Evolutionary conservation across 2,113 vertebrate genomes (phyloP), one percentile per base, ranked within the genome.

Genomic region (Eurypyga helias): DNA sequence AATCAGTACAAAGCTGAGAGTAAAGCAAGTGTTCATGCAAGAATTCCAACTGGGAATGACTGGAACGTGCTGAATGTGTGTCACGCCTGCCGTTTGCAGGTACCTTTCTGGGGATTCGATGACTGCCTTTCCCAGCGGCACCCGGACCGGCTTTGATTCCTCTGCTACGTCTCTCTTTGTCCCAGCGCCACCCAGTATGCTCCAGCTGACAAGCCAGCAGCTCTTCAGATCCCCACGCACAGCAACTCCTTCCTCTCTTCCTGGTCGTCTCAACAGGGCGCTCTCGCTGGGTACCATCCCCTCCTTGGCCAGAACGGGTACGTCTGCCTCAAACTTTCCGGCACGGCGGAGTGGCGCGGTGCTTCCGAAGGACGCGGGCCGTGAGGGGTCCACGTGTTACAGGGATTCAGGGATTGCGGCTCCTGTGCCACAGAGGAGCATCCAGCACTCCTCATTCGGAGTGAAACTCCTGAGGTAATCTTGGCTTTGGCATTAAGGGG

Each of bases 281-380:
- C 99, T 99, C 7, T 99, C 98, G 0, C 98, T 99, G 77, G 99
- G 99, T 41, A 99, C 99, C 60, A 99, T 99, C 17, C 99, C 99
- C 34, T 98, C 99, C 34, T 97, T 99, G 91, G 98, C 98, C 24
- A 97, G 98, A 66, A 97, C 99, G 97, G 99, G 99, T 99, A 97
- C 97, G n/a, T 5, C 16, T 5, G 34, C 9, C 0, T 10, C 60
- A 13, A 28, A 7, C 6, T 45, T 77, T 21, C 41, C 34, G 41
- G 5, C 12, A 20, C 16, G 0, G 1, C 6, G 19, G 15, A 15
- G 23, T 2, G 17, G 4, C 20, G 10, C 19, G 4, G 1, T 7
- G 21, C 23, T 52, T 14, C 43, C 6, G 38, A 6, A 17, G 66
- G 33, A 55, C 13, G 20, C 0, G 9, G 12, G 8, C 38, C 72